A percentile compares a stretch with the other conserved stretches of the same genome.
Evolutionary conservation across 1,140 invertebrate species (phyloP).

Genomic region (Lanistes nyassanus): DNA sequence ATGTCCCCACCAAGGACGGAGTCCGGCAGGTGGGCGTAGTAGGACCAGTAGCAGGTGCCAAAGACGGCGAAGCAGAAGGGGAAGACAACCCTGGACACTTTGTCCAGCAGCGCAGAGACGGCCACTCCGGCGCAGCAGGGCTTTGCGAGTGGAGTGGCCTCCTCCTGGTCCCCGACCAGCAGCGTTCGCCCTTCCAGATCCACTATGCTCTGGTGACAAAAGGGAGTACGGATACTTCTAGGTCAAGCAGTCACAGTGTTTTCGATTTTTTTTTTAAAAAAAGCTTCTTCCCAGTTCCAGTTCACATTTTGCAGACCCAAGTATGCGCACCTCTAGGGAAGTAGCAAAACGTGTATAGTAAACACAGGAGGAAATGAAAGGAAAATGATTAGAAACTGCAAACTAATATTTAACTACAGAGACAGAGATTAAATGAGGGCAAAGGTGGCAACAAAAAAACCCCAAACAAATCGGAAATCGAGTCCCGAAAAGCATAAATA

Average conservation of each 20-base stretch:
- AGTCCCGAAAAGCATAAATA: too few species aligned
- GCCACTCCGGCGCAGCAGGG: neutral
- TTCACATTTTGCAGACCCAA: too few species aligned
- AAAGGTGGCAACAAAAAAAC: too few species aligned
- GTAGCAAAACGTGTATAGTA: too few species aligned
- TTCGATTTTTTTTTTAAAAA: too few species aligned
- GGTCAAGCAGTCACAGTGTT: neutral
- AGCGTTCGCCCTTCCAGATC: conserved; percentile 15
- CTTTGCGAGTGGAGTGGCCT: neutral
- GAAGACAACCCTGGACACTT: conserved; percentile 78
- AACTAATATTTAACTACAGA: too few species aligned
- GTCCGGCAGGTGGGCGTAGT: conserved; percentile 68
- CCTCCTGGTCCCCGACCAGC: neutral
- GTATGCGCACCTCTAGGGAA: too few species aligned
- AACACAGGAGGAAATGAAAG: too few species aligned
- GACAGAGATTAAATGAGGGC: too few species aligned
- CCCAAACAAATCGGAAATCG: too few species aligned
- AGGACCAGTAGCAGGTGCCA: conserved; percentile 77
- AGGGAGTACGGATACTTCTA: neutral
- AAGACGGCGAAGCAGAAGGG: conserved; percentile 85
- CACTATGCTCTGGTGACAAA: conserved; percentile 27
- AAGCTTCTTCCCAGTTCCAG: too few species aligned
- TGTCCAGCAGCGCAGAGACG: conserved; percentile 31
- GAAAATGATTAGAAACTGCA: too few species aligned
- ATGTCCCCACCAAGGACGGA: neutral